Evolutionary conservation across 2,888 invertebrate species (phyloP), one percentile per base, ranked within the genome.

Genomic region (Allophyes oxyacanthae): DNA sequence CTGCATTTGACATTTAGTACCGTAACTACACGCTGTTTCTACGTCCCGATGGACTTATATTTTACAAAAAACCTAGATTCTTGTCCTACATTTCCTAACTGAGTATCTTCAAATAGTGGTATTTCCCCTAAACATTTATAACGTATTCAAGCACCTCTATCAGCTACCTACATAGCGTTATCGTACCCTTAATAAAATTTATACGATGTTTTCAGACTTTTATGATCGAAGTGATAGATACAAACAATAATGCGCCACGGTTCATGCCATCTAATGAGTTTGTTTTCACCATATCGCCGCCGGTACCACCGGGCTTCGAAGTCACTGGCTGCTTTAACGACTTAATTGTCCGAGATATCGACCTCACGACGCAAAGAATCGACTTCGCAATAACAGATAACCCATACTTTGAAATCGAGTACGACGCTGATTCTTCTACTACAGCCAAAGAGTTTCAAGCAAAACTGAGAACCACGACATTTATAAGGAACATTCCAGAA

Each of bases 331-430:
- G 91, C 45, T 80, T 88, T n/a, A 86, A 90, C 37, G 81, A 84
- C 26, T 88, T 95, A 9, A 79, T 76, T 41, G 95, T 88, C 0
- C 83, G 88, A 68, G 95, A 95, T 75, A 86, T 94, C 20, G 95
- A 95, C 77, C 89, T 95, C 8, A 94, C 95, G 0, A 95, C 94
- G 0, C 64, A 81, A 15, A 79, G 78, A 70, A 90, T 94, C 30
- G 79, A 83, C 13, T 94, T 92, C 45, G 59, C 62, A 9, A 85
- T 94, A 6, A 81, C 88, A 53, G 85, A 87, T 7, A 92, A 90
- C 50, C 78, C 83, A 6, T 83, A 86, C 60, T 89, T 94, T 59
- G 87, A 89, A 80, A 88, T 94, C 36, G 72, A 57, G 10, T 89
- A 84, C 55, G 87, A 87, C 46, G 72, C 55, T 0, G 66, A 64